Evolutionary conservation across 2,113 vertebrate genomes (phyloP).

Genomic region (Sebastes schlegelii): DNA sequence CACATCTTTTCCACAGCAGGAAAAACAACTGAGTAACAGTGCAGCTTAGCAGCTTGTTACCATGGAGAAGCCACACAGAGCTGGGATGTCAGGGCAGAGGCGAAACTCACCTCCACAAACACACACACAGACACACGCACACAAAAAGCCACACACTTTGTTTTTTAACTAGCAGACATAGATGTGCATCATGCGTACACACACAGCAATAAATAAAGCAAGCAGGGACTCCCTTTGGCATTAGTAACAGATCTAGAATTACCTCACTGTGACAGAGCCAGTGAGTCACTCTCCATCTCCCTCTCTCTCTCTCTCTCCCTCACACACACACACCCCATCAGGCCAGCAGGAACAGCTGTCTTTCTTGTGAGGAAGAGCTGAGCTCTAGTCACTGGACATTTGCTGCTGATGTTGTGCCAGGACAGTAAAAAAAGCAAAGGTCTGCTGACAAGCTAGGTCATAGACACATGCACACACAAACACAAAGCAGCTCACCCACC

Average conservation of each 20-base stretch:
- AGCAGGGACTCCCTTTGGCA: constrained; percentile 72
- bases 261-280: constrained; percentile 60
- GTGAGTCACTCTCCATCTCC: constrained; percentile 36
- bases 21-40: constrained; percentile 43
- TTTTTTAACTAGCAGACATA: constrained; percentile 20
- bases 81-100: constrained; percentile 35
- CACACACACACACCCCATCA: not conserved
- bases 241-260: constrained; percentile 70
- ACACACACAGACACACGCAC: not conserved
- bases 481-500: not conserved
- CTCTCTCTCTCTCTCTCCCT: not conserved
- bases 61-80: constrained; percentile 58
- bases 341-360: constrained; percentile 63
- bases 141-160: not conserved
- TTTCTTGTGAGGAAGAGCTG: constrained; percentile 34
- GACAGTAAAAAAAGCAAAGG: constrained; percentile 8
- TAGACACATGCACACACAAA: not conserved
- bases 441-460: not conserved
- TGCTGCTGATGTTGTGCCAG: constrained; percentile 39
- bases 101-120: constrained; percentile 11
- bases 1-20: constrained; percentile 35
- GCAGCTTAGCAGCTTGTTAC: constrained; percentile 51
- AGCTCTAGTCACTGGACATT: constrained; percentile 35
- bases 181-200: not conserved
- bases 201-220: constrained; percentile 21